A percentile compares a stretch with the other conserved stretches of the same genome.
phyloP scores from a whole-genome alignment of 2,113 vertebrate genomes.

The Cranoglanis bouderius region DNA sequence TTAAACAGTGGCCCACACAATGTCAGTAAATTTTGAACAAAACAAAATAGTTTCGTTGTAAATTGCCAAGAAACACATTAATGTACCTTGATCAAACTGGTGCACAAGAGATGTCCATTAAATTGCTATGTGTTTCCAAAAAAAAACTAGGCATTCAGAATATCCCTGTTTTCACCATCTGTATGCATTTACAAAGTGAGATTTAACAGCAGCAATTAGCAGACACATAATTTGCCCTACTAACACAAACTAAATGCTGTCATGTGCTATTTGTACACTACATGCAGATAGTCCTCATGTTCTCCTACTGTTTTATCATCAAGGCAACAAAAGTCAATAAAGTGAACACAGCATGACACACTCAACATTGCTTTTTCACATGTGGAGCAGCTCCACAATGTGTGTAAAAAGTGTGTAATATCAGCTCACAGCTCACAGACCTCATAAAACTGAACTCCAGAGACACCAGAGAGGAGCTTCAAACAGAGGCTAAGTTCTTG shows the following conservation, averaged over 20 bases:
- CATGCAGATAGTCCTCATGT: neutral
- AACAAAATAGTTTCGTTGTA: neutral
- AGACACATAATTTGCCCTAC: neutral
- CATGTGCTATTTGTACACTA: neutral
- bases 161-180: neutral
- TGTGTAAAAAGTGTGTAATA: neutral
- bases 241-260: neutral
- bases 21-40: neutral
- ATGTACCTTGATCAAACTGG: neutral
- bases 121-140: neutral
- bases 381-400: neutral
- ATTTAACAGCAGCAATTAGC: neutral
- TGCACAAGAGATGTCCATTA: neutral
- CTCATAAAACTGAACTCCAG: conserved; percentile 14
- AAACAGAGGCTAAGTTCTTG: conserved; percentile 26
- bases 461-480: conserved; percentile 33
- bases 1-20: too few relatives aligned
- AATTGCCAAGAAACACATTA: neutral
- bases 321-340: conserved; percentile 18
- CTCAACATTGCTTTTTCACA: neutral
- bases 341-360: neutral
- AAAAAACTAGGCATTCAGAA: neutral
- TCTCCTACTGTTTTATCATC: conserved; percentile 9
- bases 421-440: conserved; percentile 20
- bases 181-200: neutral